phyloP scores from a whole-genome alignment of 2,797 vertebrate species.

The Intellagama lesueurii region DNA sequence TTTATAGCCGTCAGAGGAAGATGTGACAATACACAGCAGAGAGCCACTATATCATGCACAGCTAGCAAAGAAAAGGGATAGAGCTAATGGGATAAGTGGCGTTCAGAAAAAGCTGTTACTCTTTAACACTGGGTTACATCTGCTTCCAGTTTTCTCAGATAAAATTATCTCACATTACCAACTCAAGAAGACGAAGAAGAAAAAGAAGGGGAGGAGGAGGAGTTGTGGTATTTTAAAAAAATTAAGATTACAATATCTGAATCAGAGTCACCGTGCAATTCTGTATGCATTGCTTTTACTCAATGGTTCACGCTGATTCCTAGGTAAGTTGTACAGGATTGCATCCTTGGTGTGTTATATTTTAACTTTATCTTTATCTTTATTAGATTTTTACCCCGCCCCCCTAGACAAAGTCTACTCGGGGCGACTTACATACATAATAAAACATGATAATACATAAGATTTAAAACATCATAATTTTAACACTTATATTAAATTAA shows the following conservation, averaged over 20 bases:
- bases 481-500: no score
- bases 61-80: constrained; percentile 12
- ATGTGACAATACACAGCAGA: constrained; percentile 56
- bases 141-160: background rate
- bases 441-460: no score
- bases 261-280: background rate
- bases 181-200: background rate
- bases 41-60: constrained; percentile 31
- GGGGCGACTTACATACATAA: no score
- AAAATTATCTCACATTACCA: constrained; percentile 45
- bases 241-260: background rate
- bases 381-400: no score
- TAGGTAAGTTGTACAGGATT: background rate
- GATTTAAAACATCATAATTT: no score
- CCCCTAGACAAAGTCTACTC: no score
- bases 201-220: background rate
- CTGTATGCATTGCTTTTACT: background rate
- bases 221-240: background rate
- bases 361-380: no score
- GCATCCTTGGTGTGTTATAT: background rate
- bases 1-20: constrained; percentile 62
- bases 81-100: background rate
- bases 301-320: background rate
- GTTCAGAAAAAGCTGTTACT: constrained; percentile 43
- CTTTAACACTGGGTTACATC: constrained; percentile 1